Conservation (phyloP, 2,113 vertebrate species). For the Pleuronectes platessa region DNA sequence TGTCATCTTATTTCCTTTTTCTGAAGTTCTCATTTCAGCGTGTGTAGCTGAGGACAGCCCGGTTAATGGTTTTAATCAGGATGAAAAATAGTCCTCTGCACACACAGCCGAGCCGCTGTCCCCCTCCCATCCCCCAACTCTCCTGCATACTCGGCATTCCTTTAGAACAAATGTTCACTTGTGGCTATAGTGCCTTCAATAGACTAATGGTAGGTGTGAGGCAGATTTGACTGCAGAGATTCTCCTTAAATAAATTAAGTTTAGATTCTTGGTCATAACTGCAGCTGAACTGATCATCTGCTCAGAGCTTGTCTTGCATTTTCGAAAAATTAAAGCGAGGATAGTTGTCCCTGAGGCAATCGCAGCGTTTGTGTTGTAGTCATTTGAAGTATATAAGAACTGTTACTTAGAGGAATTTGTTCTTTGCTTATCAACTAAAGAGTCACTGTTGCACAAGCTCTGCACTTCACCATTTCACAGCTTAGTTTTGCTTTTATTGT, state of each 20-base stretch:
- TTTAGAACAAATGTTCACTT: constrained; percentile 91
- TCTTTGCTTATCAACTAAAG: background rate
- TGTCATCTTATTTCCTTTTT: constrained; percentile 4
- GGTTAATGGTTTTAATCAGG: constrained; percentile 74
- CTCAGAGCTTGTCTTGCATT: background rate
- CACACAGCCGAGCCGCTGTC: constrained; percentile 74
- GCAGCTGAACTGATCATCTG: background rate
- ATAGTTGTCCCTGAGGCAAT: background rate
- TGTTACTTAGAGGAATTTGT: background rate
- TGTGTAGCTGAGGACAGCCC: constrained; percentile 32
- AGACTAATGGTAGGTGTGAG: constrained; percentile 79
- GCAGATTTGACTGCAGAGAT: constrained; percentile 52
- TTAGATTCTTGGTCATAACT: constrained; percentile 7
- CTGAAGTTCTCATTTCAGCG: constrained; percentile 12
- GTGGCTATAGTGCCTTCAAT: constrained; percentile 88
- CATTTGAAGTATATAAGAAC: background rate
- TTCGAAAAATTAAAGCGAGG: background rate
- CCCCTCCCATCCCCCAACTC: constrained; percentile 82
- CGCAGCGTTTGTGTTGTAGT: background rate
- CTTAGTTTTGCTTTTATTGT: constrained; percentile 36
- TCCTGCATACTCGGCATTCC: constrained; percentile 88
- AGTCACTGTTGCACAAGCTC: constrained; percentile 19
- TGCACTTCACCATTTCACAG: constrained; percentile 7
- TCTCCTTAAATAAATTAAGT: constrained; percentile 40
- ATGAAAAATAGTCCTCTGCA: constrained; percentile 74